Base-by-base conservation (phyloP, 2,888 invertebrate genomes). In the Lapara coniferarum region DNA sequence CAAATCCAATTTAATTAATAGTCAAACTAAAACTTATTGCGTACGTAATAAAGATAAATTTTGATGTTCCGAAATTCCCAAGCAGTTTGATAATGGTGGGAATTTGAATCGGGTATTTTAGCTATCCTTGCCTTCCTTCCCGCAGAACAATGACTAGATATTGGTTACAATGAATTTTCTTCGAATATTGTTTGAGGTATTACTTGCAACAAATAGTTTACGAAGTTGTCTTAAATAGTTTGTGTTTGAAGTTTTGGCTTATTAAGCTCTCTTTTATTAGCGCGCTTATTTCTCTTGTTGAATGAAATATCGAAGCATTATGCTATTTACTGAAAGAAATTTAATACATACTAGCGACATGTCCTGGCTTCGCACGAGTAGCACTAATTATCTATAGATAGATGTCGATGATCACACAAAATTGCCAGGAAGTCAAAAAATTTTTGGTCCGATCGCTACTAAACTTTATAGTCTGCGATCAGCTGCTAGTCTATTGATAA, bases 41-140 rank as follows among this genome's bases (percentile, higher is more conserved):
- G 30, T 67, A 71, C 59, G 75, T 69, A 68, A 74, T 83, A 83
- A 75, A 80, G 84, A 80, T 81, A 70, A 82, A 78, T 79, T 80
- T 87, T 68, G 74, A 46, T 19, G 49, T 49, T 19, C 19, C 46
- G 13, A 49, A 49, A 63, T 19, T 63, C 25, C 10, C 16, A 6
- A 19, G 19, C 63, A 49, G 49, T 63, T 63, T 46, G 59, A 44
- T 46, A 59, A 81, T 77, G 74, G 73, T 79, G 75, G 75, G 79
- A 85, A 84, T 86, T 82, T 76, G 80, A 81, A 77, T 77, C 78
- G 83, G 85, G 85, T 82, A 86, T 87, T 86, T 85, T 78, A 82
- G 82, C 76, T 79, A 84, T 84, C 78, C 83, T 80, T 76, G 63
- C 63, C 63, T 76, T 75, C 74, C 76, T 75, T 77, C 71, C 77